phyloP scores from a whole-genome alignment of 2,113 vertebrate genomes.

The Parotia lawesii region DNA sequence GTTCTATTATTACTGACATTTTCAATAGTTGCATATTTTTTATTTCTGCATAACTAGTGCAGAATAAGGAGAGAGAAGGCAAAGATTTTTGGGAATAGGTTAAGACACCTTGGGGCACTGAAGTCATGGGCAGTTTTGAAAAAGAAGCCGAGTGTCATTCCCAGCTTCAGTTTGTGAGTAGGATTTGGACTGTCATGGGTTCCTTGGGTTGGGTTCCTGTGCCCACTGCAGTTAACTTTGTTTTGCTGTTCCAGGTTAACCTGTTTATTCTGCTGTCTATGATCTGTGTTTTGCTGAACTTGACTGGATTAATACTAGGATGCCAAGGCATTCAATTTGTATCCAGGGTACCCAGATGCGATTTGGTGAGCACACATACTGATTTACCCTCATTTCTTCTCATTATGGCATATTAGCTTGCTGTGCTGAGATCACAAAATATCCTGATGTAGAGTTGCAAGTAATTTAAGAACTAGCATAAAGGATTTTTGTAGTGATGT shows the following conservation, averaged over 20 bases:
- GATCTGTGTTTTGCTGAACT: slow-evolving; percentile 82
- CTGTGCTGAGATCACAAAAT: not conserved
- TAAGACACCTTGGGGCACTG: not conserved
- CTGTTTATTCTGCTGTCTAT: slow-evolving; percentile 83
- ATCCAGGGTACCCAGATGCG: slow-evolving; percentile 78
- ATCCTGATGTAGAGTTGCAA: not conserved
- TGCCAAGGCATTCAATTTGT: slow-evolving; percentile 84
- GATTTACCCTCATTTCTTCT: not conserved
- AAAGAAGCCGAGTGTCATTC: not conserved
- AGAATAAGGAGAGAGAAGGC: not conserved
- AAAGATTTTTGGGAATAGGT: not conserved
- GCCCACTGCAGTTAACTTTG: not conserved
- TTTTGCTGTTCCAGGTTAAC: slow-evolving; percentile 76
- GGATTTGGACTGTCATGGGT: not conserved
- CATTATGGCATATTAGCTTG: accelerated
- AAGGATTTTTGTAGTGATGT: not conserved
- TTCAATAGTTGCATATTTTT: not conserved
- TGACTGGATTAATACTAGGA: slow-evolving; percentile 83
- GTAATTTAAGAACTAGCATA: not conserved
- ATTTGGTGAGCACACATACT: slow-evolving; percentile 74
- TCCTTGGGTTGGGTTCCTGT: not conserved
- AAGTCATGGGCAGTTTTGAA: not conserved
- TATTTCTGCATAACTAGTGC: not conserved
- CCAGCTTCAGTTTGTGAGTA: not conserved
- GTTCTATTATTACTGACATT: not conserved